Evolutionary conservation across 2,888 invertebrate genomes (phyloP).

Genomic region (Selenia dentaria): DNA sequence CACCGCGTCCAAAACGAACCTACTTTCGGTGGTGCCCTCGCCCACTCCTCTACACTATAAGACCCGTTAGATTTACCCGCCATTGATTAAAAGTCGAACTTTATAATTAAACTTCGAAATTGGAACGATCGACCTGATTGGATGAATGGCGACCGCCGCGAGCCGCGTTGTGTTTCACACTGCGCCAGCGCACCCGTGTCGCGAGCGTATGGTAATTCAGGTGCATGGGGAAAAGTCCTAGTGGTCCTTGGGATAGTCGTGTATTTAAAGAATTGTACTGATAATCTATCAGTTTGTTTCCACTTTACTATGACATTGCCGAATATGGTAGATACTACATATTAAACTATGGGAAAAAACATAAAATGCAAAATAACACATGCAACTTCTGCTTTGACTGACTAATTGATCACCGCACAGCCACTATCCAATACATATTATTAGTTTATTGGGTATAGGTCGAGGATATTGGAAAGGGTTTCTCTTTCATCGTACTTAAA

Average conservation of each 20-base stretch:
- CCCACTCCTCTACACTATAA: constrained; percentile 63
- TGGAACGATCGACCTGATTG: constrained; percentile 3
- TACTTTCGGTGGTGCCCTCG: constrained; percentile 59
- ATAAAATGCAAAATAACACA: no score
- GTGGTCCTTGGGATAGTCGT: constrained; percentile 1
- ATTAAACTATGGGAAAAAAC: no score
- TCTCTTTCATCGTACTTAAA: no score
- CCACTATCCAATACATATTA: no score
- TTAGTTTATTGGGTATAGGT: no score
- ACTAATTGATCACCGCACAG: no score
- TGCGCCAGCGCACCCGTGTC: constrained; percentile 49
- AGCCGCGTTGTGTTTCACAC: constrained; percentile 40
- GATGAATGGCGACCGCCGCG: constrained; percentile 39
- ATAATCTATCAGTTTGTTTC: no score
- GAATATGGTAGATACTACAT: no score
- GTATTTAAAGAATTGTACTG: no score
- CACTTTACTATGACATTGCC: no score
- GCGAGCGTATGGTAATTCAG: constrained; percentile 23
- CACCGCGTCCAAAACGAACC: constrained; percentile 53
- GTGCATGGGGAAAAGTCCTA: constrained; percentile 24
- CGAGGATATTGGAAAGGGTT: no score
- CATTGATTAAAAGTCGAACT: constrained; percentile 40
- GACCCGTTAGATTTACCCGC: constrained; percentile 59
- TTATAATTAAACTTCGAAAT: not conserved
- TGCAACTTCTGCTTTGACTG: no score